These are phyloP conservation scores for Suricata suricatta DNA, from an alignment of 2,113 vertebrate genomes.

Conservation along the genomic window DNA sequence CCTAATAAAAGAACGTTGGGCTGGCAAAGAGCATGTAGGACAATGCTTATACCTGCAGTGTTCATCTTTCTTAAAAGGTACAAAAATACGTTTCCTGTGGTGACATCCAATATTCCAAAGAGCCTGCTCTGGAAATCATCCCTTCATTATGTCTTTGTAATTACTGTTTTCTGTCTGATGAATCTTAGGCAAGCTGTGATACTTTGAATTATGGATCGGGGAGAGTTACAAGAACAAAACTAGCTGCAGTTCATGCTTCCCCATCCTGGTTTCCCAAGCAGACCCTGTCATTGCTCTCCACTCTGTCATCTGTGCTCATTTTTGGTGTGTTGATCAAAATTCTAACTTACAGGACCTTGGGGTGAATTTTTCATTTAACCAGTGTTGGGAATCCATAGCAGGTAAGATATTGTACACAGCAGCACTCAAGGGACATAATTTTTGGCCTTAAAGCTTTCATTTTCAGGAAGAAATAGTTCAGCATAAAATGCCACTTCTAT, in stretches of 20 bases:
- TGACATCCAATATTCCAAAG: neutral
- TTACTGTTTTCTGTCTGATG: conserved; percentile 58
- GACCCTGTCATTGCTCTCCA: too few relatives aligned
- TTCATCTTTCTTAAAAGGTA: conserved; percentile 52
- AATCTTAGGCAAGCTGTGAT: conserved; percentile 44
- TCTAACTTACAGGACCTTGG: neutral
- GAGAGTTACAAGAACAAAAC: neutral
- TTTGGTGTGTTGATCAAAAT: neutral
- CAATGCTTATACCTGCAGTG: neutral
- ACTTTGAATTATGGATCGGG: conserved; percentile 56
- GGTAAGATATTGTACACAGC: neutral
- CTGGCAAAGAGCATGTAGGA: neutral
- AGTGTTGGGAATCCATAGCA: neutral
- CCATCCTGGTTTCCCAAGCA: neutral
- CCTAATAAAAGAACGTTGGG: neutral
- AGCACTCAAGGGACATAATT: neutral
- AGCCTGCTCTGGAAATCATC: conserved; percentile 42
- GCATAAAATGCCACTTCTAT: neutral
- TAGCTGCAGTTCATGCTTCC: neutral
- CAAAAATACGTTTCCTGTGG: conserved; percentile 38
- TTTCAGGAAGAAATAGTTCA: neutral
- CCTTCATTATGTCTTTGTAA: conserved; percentile 57
- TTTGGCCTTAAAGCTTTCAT: neutral
- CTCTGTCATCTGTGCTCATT: neutral
- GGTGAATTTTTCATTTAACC: neutral